Evolutionary conservation across 2,797 vertebrate species (phyloP), one percentile per base, ranked within the genome.

Genomic region (Paramormyrops hopkinsi): DNA sequence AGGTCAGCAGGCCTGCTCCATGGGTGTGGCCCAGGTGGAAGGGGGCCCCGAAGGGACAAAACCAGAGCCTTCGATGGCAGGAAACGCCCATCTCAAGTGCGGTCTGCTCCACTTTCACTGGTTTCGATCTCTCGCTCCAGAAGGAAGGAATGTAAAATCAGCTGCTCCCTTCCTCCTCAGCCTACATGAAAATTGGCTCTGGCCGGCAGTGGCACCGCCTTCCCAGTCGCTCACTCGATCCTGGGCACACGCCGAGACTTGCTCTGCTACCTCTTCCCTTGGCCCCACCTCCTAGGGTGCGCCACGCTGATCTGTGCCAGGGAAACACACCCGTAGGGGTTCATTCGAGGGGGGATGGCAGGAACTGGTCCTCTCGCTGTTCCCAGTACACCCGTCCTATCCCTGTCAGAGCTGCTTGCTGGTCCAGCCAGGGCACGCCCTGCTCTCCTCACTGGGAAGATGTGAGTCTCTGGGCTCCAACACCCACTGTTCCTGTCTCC

Each of bases 231-330:
- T 22, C 37, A 12, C 41, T 87, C 56, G 89, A 88, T 87, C 88
- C 84, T 37, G 84, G 29, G 41, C 79, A 89, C 92, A 91, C 88
- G 92, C 89, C 62, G 85, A 89, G 89, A 91, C 92, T 86, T 90
- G 92, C 89, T 90, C 53, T 46, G 87, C 19, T 76, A 37, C 44
- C 87, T 79, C 48, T 56, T 51, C 53, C 65, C 88, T 41, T 29
- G 87, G 22, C 85, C 29, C 29, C 85, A 29, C 51, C 85, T 48
- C 87, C 73, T 46, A 29, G 62, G 59, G 46, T 22, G n/a, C 19
- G 87, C 25, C 7, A 29, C 44, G 1, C 56, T 65, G 88, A 44
- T 56, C 41, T 19, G n/a, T 53, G 37, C 79, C 88, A 62, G 56
- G 82, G 46, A 46, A 51, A 86, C 82, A 65, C 88, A 25, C 46